Conservation (phyloP, 2,797 vertebrate genomes). For the Pseudochirops corinnae region DNA sequence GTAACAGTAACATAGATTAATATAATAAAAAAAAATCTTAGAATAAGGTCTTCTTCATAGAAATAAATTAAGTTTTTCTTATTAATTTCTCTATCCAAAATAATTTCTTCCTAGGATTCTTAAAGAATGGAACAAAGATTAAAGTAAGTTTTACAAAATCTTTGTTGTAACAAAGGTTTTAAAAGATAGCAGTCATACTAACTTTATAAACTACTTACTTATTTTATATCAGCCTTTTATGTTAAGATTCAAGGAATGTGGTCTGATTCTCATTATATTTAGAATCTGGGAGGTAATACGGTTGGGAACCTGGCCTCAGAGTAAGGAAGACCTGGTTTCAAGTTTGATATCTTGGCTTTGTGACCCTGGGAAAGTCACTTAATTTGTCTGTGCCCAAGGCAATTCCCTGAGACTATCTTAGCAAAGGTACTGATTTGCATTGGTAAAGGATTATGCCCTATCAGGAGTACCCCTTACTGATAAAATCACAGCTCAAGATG, state of each 20-base stretch:
- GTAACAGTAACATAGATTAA: not conserved
- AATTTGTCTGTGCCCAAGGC: not conserved
- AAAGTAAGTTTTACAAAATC: constrained; percentile 33
- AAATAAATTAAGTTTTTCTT: constrained; percentile 1
- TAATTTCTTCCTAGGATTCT: not conserved
- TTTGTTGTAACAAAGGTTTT: not conserved
- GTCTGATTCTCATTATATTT: not conserved
- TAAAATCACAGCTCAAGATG: not conserved
- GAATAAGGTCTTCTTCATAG: not conserved
- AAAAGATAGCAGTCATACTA: not conserved
- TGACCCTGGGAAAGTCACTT: not conserved
- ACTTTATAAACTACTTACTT: not conserved
- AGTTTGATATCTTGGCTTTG: not conserved
- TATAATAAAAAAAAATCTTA: not conserved
- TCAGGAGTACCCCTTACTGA: not conserved
- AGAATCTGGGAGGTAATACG: not conserved
- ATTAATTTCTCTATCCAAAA: not conserved
- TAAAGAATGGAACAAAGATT: constrained; percentile 5
- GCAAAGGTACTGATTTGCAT: not conserved
- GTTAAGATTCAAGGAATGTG: constrained; percentile 1
- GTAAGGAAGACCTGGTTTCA: not conserved
- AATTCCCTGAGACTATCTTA: not conserved
- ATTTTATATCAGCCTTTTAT: not conserved
- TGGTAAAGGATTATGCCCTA: not conserved
- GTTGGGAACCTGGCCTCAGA: not conserved